Conservation (phyloP, 2,113 vertebrate genomes). For the Andinoacara biseriatus region DNA sequence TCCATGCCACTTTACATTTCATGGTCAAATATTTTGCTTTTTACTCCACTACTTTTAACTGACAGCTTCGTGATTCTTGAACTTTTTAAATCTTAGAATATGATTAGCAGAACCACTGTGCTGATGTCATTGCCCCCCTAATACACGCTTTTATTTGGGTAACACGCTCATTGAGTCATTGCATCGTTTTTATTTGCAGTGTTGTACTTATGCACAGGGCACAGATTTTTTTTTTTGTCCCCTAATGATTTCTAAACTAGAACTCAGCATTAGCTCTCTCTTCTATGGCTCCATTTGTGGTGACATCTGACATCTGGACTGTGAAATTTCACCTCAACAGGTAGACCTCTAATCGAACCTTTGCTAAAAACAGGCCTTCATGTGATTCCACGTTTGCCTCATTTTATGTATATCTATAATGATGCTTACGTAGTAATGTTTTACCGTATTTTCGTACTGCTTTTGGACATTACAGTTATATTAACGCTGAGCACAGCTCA, state of each 20-base stretch:
- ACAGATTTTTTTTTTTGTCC: neutral
- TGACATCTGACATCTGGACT: slow-evolving; percentile 1
- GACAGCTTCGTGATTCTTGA: neutral
- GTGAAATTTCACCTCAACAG: neutral
- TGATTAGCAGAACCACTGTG: neutral
- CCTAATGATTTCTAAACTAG: neutral
- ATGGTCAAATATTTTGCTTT: neutral
- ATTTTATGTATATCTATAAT: neutral
- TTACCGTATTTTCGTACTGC: neutral
- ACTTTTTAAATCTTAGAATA: neutral
- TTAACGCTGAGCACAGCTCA: neutral
- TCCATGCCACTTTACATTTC: neutral
- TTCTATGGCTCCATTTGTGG: neutral
- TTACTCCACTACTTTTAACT: neutral
- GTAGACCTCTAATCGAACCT: neutral
- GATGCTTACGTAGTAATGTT: neutral
- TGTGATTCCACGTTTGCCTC: neutral
- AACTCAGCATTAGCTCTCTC: neutral
- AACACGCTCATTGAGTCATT: neutral
- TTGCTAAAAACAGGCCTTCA: neutral
- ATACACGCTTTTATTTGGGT: too few relatives aligned
- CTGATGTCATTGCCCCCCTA: neutral
- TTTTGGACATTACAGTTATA: neutral
- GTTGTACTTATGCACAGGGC: neutral
- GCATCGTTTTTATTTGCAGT: neutral